These are phyloP conservation scores for Yponomeuta sedellus DNA, from an alignment of 2,888 invertebrate species.

Conservation along the genomic window DNA sequence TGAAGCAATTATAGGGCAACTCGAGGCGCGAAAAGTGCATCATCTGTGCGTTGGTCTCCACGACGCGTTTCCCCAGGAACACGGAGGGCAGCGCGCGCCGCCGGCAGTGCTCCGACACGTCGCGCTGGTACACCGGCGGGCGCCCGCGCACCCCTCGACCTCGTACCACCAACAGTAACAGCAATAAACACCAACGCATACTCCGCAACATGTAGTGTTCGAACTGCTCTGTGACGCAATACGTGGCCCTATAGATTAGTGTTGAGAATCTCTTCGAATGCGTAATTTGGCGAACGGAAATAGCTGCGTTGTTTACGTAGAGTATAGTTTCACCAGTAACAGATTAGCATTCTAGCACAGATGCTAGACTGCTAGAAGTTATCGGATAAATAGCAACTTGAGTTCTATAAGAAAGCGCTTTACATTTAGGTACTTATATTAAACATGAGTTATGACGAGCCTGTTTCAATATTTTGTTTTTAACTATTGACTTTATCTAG, in stretches of 20 bases:
- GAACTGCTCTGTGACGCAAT: background rate
- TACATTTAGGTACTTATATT: no score
- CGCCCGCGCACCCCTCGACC: background rate
- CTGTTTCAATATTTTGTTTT: no score
- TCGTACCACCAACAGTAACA: background rate
- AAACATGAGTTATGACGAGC: no score
- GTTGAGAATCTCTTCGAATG: no score
- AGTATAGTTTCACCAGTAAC: no score
- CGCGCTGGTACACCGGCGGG: conserved; percentile 38
- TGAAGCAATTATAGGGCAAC: conserved; percentile 56
- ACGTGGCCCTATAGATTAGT: background rate
- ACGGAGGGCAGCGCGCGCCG: conserved; percentile 56
- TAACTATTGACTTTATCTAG: background rate
- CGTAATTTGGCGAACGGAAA: no score
- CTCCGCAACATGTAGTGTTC: background rate
- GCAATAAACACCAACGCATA: background rate
- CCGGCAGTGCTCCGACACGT: conserved; percentile 58
- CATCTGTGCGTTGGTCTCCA: conserved; percentile 49
- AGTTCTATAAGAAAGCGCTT: no score
- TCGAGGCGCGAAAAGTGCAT: conserved; percentile 53
- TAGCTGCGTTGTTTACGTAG: no score
- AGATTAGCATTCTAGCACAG: no score
- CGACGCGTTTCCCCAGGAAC: conserved; percentile 51
- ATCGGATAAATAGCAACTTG: no score
- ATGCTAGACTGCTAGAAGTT: no score